Evolutionary conservation across 2,888 invertebrate species (phyloP).

Genomic region (Drosophila affinis): DNA sequence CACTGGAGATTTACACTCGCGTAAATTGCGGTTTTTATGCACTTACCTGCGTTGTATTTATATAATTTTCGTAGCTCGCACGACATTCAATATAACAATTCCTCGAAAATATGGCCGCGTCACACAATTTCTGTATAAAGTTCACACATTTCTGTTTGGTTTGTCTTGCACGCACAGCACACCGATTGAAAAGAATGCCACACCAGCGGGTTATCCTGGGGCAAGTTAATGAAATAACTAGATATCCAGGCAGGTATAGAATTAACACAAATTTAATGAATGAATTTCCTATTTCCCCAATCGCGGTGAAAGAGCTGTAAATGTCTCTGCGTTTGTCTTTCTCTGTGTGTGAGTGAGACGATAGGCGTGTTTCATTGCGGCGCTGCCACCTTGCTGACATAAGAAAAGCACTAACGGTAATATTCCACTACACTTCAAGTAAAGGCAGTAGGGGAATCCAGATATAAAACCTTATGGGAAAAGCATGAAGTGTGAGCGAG

Average conservation of each 20-base stretch:
- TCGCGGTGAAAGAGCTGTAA: slow-evolving; percentile 64
- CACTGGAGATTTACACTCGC: slow-evolving; percentile 1
- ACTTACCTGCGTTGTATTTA: slow-evolving; percentile 69
- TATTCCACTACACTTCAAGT: no score
- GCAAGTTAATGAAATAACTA: slow-evolving; percentile 81
- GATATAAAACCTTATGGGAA: no score
- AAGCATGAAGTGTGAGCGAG: no score
- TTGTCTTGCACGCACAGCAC: slow-evolving; percentile 45
- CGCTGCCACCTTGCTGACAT: slow-evolving; percentile 55
- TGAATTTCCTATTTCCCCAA: slow-evolving; percentile 70
- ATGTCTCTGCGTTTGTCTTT: slow-evolving; percentile 60
- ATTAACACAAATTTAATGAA: slow-evolving; percentile 74
- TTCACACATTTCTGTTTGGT: slow-evolving; percentile 60
- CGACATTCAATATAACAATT: slow-evolving; percentile 57
- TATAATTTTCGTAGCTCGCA: slow-evolving; percentile 63
- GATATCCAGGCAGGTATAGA: slow-evolving; percentile 66
- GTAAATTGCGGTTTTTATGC: neutral
- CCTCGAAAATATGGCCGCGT: slow-evolving; percentile 74
- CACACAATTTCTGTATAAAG: slow-evolving; percentile 49
- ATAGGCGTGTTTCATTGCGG: slow-evolving; percentile 63
- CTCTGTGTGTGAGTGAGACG: slow-evolving; percentile 73
- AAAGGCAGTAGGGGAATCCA: no score
- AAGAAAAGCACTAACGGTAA: slow-evolving; percentile 34
- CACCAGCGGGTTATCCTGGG: slow-evolving; percentile 72
- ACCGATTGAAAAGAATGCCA: slow-evolving; percentile 68